Evolutionary conservation across 2,113 vertebrate genomes (phyloP).

Genomic region (Mola mola): DNA sequence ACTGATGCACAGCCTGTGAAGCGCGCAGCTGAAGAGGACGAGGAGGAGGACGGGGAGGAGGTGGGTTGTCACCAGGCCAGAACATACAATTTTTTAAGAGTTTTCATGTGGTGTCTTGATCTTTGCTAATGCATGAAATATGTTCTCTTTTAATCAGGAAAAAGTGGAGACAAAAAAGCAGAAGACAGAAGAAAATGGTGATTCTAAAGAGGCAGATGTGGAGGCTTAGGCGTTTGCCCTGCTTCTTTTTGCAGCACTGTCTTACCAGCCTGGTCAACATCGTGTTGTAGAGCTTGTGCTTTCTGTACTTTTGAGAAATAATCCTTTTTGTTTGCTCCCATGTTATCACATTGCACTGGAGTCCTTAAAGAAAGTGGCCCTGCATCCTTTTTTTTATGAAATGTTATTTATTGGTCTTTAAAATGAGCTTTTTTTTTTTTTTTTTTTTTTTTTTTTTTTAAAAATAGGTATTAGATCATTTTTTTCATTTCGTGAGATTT

Average conservation of each 20-base stretch:
- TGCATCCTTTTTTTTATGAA: conserved; percentile 80
- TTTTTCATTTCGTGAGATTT: conserved; percentile 64
- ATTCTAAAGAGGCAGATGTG: conserved; percentile 83
- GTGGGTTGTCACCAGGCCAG: conserved; percentile 55
- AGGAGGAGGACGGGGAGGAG: conserved; percentile 81
- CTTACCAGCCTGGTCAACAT: conserved; percentile 79
- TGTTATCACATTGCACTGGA: conserved; percentile 84
- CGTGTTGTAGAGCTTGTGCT: conserved; percentile 85
- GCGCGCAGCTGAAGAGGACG: conserved; percentile 82
- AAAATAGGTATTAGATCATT: conserved; percentile 73
- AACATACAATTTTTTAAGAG: background rate
- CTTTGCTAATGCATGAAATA: conserved; percentile 1
- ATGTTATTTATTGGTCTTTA: conserved; percentile 89
- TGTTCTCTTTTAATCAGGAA: conserved; percentile 66
- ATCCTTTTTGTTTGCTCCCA: conserved; percentile 70
- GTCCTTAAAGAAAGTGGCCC: conserved; percentile 81
- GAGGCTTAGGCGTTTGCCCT: conserved; percentile 74
- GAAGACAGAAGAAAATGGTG: conserved; percentile 86
- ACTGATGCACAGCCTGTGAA: conserved; percentile 82
- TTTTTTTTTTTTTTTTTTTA: conserved; percentile 76
- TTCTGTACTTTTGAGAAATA: conserved; percentile 78
- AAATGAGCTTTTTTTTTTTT: conserved; percentile 76
- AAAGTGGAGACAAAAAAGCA: conserved; percentile 85
- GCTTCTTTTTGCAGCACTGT: conserved; percentile 72
- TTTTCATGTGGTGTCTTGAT: conserved; percentile 1